Evolutionary conservation across 2,113 vertebrate genomes (phyloP).

Genomic region (Cephalopterus ornatus): DNA sequence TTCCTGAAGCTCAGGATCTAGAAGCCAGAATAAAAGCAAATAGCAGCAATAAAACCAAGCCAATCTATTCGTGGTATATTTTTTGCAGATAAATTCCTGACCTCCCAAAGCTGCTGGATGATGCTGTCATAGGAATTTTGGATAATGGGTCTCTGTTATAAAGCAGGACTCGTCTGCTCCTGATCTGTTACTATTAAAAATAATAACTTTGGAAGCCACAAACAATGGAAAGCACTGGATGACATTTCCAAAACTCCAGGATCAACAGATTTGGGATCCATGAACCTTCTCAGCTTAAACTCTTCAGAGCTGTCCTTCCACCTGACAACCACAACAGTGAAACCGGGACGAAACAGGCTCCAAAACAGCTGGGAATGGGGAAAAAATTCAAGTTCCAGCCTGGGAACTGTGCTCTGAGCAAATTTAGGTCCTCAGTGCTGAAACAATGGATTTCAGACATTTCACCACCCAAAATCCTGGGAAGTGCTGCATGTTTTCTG

Average conservation of each 20-base stretch:
- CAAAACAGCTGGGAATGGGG: not conserved
- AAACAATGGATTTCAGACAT: not conserved
- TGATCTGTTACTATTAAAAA: not conserved
- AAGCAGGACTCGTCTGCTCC: not conserved
- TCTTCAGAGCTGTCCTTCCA: not conserved
- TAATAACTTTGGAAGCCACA: not conserved
- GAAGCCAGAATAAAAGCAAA: not conserved
- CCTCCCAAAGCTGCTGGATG: not conserved
- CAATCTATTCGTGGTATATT: not conserved
- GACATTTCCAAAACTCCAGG: constrained; percentile 17
- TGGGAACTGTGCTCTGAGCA: not conserved
- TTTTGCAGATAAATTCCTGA: not conserved
- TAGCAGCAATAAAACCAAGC: not conserved
- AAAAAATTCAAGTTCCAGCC: not conserved
- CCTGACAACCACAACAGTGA: not conserved
- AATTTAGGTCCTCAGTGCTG: not conserved
- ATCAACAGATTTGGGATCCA: not conserved
- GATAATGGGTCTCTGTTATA: not conserved
- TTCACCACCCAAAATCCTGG: not conserved
- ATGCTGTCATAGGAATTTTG: not conserved
- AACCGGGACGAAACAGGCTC: not conserved
- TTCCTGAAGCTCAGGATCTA: not conserved
- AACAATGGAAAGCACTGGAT: not conserved
- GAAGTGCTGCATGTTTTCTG: not conserved
- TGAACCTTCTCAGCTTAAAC: not conserved